Percentiles rank a stretch among this genome's conserved stretches.
Evolutionary conservation across 2,888 invertebrate species (phyloP).

Genomic region (Platycnemis pennipes): DNA sequence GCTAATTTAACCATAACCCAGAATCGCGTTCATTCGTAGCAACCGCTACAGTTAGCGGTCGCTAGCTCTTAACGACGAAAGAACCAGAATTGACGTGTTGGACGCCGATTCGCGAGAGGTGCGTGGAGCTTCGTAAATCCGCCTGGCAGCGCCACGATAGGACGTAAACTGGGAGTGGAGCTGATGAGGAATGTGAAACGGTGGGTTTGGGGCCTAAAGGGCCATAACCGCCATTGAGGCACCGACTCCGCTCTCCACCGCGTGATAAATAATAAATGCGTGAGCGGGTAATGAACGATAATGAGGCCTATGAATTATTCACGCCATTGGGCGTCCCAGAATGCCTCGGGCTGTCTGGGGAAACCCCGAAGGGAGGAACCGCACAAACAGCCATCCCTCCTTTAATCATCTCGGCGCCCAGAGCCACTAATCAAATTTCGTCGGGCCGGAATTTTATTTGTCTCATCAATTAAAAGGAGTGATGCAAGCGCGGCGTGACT

Average conservation of each 20-base stretch:
- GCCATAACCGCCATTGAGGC: background rate
- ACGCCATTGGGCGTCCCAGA: background rate
- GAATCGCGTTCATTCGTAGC: too few relatives aligned
- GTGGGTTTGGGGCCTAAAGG: background rate
- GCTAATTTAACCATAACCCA: too few relatives aligned
- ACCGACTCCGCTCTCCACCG: background rate
- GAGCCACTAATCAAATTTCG: background rate
- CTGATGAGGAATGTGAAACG: background rate
- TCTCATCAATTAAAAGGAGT: background rate
- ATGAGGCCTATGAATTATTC: slow-evolving; percentile 12
- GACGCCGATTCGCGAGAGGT: too few relatives aligned
- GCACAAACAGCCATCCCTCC: background rate
- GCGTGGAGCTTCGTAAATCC: too few relatives aligned
- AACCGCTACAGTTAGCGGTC: too few relatives aligned
- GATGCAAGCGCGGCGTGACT: background rate
- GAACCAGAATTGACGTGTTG: too few relatives aligned
- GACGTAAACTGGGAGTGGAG: too few relatives aligned
- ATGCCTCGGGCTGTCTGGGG: background rate
- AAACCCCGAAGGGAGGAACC: background rate
- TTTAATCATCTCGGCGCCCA: background rate
- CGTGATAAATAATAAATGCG: background rate
- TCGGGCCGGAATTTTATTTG: background rate
- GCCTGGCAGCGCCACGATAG: too few relatives aligned
- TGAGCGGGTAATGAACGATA: background rate
- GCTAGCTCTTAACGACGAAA: too few relatives aligned